Base-by-base conservation (phyloP, 2,113 vertebrate species). In the Tursiops truncatus region DNA sequence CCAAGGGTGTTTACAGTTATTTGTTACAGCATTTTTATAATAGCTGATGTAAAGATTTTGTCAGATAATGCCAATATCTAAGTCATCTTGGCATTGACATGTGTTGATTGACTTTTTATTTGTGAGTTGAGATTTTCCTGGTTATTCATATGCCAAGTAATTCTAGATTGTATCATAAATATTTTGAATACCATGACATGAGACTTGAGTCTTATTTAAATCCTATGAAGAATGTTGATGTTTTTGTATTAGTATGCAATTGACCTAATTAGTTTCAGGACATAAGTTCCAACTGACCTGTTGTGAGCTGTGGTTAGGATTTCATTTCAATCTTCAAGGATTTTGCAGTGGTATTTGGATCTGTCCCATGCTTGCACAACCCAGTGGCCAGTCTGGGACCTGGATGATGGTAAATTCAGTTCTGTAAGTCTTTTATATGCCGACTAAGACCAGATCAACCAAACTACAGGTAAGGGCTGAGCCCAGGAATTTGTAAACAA, bases 141-240 rank as follows among this genome's bases (percentile, higher is more conserved):
- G 56, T 89, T 84, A 28, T 76, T 90, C 80, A 68, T 65, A 68
- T 50, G 65, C 63, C 77, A 92, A 50, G 71, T 89, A 79, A 84
- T 89, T 94, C 15, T 50, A 58, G 33, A 94, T 76, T 92, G 33
- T 73, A 79, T 70, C 25, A 71, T 83, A 73, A 76, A 94, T 50
- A 67, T 94, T 82, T 81, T 67, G 25, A 74, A 28, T 65, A 65
- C 63, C 89, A 74, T 71, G 36, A 23, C 50, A 38, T 38, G 33
- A 88, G 58, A 65, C 70, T 83, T 68, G 26, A 63, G 3, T 71
- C 62, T 97, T 96, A 6, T 93, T 95, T 71, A 81, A 91, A 82
- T 63, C 11, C 14, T 38, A 77, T 62, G 60, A 74, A 67, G 50
- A 68, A 63, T 56, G n/a, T 62, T 82, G 47, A 23, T 90, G 53